Conservation (phyloP, 2,797 vertebrate species). For the Microctenopoma stevenorrisi region DNA sequence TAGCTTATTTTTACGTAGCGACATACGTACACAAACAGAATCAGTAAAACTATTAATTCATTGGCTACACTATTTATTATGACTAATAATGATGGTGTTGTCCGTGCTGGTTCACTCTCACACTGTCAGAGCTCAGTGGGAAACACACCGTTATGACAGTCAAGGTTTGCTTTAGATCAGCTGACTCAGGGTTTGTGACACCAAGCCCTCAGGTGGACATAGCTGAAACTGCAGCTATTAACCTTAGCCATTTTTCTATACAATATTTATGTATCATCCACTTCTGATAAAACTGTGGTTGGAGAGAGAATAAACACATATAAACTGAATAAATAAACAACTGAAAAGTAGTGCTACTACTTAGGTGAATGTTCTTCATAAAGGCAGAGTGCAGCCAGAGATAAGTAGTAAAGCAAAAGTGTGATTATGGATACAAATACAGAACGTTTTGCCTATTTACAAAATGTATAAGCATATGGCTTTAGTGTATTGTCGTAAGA, state of each 20-base stretch:
- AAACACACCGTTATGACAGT: no score
- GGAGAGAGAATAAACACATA: no score
- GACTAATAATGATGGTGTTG: no score
- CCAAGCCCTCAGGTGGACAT: slow-evolving; percentile 30
- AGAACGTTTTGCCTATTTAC: neutral
- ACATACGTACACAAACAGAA: no score
- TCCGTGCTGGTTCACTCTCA: neutral
- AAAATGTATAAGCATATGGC: neutral
- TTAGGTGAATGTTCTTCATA: no score
- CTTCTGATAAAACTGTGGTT: neutral
- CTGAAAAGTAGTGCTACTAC: no score
- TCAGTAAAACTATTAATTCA: no score
- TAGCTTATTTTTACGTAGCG: no score
- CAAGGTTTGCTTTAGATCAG: neutral
- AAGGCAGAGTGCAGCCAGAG: no score
- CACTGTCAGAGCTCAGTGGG: neutral
- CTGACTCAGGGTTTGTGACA: neutral
- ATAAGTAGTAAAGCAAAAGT: no score
- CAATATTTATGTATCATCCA: neutral
- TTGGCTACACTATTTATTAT: no score
- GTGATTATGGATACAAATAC: neutral
- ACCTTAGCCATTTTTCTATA: neutral
- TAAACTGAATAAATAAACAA: no score
- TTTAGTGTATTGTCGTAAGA: neutral
- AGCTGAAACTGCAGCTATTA: neutral